Base-by-base conservation (phyloP, 2,888 invertebrate genomes). In the Zaprionus bogoriensis region DNA sequence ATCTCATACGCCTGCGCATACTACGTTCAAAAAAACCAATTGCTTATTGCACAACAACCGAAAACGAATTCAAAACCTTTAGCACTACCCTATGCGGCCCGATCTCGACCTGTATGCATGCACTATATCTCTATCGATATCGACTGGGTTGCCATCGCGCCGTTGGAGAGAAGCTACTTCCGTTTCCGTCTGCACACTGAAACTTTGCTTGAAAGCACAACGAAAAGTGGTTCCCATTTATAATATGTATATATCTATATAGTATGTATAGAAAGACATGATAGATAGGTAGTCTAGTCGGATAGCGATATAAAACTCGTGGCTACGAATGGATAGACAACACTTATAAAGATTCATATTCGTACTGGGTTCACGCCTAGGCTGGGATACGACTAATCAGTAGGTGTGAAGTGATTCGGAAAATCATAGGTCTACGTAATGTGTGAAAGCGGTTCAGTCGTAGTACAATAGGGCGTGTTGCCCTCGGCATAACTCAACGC, bases 271-370 rank as follows among this genome's bases (percentile, higher is more conserved):
- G 10, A 36, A 3, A 32, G 12, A 48, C 22, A 10, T n/a, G n/a
- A 51, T 14, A 50, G 46, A 69, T 25, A 63, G 42, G 63, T 65
- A 60, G 60, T 61, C 59, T 72, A 64, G 53, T 47, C 6, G 38
- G 51, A 61, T 81, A 80, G 66, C 67, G 54, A 58, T 77, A 73
- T 64, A 75, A 75, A 82, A 78, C 63, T 66, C 62, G 32, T 46
- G 45, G 67, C 75, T 79, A 74, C 74, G 42, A 42, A 41, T 68
- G 68, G 67, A 72, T 59, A 79, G 83, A 80, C 80, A 80, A 80
- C 80, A 80, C 72, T 80, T 80, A 82, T 83, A 80, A 80, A 80
- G 73, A 50, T 58, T 71, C 53, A 57, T 59, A 75, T 68, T 75
- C 67, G 51, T 63, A 71, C 62, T 39, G 27, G 5, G 3, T 23